A percentile compares a stretch with the other conserved stretches of the same genome.
These are phyloP conservation scores for Reticulitermes lucifugus DNA, from an alignment of 2,888 invertebrate species.

Conservation along the genomic window DNA sequence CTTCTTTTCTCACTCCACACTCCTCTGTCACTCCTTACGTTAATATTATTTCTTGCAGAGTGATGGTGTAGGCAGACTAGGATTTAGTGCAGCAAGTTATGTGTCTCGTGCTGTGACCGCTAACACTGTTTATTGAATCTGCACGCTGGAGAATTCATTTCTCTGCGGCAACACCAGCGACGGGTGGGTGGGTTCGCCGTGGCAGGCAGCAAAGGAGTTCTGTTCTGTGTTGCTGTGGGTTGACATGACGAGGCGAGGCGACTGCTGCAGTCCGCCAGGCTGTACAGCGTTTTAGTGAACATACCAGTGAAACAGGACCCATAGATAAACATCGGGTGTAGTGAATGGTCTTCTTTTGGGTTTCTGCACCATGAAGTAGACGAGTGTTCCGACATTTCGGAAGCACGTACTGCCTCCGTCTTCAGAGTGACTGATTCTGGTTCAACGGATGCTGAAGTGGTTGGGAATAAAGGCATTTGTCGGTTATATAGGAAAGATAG, in stretches of 20 bases:
- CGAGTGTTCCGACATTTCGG: too few relatives aligned
- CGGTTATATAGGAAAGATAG: too few relatives aligned
- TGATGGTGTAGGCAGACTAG: not conserved
- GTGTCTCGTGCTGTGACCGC: not conserved
- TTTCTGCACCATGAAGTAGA: too few relatives aligned
- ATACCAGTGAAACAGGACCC: too few relatives aligned
- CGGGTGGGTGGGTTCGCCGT: too few relatives aligned
- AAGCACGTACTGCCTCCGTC: too few relatives aligned
- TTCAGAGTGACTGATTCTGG: too few relatives aligned
- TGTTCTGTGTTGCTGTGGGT: not conserved
- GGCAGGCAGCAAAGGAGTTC: not conserved
- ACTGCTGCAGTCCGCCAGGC: not conserved
- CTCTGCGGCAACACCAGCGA: not conserved
- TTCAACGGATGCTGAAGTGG: too few relatives aligned
- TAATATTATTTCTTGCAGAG: slow-evolving; percentile 3
- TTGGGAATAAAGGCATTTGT: too few relatives aligned
- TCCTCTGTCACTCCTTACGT: not conserved
- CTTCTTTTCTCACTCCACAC: not conserved
- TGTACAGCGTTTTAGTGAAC: too few relatives aligned
- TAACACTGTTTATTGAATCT: slow-evolving; percentile 22
- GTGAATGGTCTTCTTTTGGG: too few relatives aligned
- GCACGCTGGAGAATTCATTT: slow-evolving; percentile 7
- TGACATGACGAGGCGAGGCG: not conserved
- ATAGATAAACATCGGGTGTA: too few relatives aligned
- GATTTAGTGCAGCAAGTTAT: not conserved